Conservation (phyloP, 53 echinoderm and acorn worm genomes). For the Astropecten irregularis region DNA sequence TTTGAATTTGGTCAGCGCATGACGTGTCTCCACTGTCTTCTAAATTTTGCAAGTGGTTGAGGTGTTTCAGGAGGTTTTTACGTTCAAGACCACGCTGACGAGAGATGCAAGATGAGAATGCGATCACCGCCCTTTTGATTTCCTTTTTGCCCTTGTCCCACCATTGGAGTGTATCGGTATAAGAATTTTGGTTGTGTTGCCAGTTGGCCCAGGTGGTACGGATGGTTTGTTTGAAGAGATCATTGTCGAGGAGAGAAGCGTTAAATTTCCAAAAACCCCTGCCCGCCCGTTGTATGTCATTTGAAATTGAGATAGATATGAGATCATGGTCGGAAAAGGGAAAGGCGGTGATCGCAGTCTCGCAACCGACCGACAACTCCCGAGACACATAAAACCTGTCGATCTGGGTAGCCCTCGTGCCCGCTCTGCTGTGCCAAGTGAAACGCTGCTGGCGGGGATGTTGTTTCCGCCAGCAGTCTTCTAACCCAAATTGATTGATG, state of each 20-base stretch:
- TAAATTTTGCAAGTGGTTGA: neutral
- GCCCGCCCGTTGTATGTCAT: neutral
- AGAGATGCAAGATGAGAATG: neutral
- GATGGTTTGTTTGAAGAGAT: neutral
- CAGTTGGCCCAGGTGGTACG: neutral
- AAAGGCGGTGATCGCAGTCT: neutral
- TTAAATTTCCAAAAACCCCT: slow-evolving; percentile 66
- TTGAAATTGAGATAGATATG: neutral
- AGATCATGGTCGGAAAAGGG: slow-evolving; percentile 60
- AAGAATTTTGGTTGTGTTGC: neutral
- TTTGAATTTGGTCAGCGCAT: neutral
- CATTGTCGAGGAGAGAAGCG: slow-evolving; percentile 36
- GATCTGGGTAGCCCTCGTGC: slow-evolving; percentile 27
- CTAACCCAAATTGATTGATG: neutral
- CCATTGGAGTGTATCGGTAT: neutral
- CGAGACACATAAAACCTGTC: slow-evolving; percentile 57
- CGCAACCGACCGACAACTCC: neutral
- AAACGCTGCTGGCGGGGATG: neutral
- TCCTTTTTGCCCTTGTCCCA: neutral
- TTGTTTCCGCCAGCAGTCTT: neutral
- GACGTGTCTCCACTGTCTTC: neutral
- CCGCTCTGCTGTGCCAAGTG: slow-evolving; percentile 50
- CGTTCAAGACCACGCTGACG: neutral
- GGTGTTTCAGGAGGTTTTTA: neutral
- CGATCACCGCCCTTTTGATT: neutral